phyloP scores from a whole-genome alignment of 2,113 vertebrate species.

The Rhinolophus sinicus region DNA sequence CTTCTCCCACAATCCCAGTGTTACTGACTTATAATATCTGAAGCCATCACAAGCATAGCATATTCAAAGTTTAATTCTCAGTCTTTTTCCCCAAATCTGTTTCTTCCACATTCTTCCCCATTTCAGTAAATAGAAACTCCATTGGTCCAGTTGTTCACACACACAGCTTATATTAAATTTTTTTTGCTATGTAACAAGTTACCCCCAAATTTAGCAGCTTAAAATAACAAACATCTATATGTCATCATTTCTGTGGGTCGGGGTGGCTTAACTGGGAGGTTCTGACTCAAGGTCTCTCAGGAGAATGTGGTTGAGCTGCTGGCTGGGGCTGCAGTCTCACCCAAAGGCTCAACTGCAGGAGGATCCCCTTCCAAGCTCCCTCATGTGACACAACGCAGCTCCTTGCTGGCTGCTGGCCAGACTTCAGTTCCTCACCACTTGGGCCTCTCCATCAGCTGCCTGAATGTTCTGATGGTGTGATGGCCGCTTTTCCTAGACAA shows the following conservation, averaged over 20 bases:
- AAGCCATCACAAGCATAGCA: background rate
- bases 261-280: background rate
- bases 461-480: background rate
- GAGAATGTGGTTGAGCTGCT: background rate
- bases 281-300: background rate
- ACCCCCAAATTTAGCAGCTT: background rate
- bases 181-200: background rate
- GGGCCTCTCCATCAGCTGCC: background rate
- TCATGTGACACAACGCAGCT: background rate
- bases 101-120: background rate
- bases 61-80: background rate
- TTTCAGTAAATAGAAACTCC: background rate
- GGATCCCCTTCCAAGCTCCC: background rate
- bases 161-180: background rate
- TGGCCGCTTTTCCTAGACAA: background rate
- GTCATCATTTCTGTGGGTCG: background rate
- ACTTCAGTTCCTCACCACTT: background rate
- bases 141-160: background rate
- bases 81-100: background rate
- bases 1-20: background rate
- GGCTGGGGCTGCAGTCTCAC: background rate
- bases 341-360: background rate
- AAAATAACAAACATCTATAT: background rate
- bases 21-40: background rate
- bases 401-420: background rate